A percentile compares a stretch with the other conserved stretches of the same genome.
Evolutionary conservation across 2,113 vertebrate genomes (phyloP).

Genomic region (Esox niger): DNA sequence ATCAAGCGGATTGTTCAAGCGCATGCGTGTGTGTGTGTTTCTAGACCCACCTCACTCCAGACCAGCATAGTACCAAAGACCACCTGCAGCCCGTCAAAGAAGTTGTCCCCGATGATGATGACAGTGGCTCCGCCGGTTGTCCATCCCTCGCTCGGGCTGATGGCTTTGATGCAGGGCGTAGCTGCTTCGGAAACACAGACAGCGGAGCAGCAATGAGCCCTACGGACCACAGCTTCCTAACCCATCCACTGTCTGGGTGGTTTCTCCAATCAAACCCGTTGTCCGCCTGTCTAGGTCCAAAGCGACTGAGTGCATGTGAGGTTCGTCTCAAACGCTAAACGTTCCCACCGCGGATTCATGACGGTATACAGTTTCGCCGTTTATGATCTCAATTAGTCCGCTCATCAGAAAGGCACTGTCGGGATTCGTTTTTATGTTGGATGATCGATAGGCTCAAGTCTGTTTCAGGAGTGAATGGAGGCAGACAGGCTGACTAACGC

Average conservation of each 20-base stretch:
- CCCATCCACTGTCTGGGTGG: neutral
- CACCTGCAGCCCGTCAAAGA: slow-evolving; percentile 93
- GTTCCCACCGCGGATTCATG: too few species aligned
- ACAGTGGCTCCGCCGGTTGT: slow-evolving; percentile 92
- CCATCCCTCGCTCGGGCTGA: slow-evolving; percentile 95
- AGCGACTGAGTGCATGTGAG: too few species aligned
- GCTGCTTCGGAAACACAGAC: slow-evolving; percentile 79
- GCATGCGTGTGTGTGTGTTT: too few species aligned
- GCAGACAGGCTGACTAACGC: slow-evolving; percentile 32
- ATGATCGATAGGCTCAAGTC: slow-evolving; percentile 49
- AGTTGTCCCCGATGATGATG: slow-evolving; percentile 96
- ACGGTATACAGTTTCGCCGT: too few species aligned
- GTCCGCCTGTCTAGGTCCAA: too few species aligned
- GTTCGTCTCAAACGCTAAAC: too few species aligned
- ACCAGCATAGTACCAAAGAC: slow-evolving; percentile 93
- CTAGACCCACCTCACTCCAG: slow-evolving; percentile 86
- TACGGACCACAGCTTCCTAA: neutral
- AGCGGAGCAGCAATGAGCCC: slow-evolving; percentile 21
- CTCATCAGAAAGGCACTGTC: too few species aligned
- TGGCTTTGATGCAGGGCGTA: slow-evolving; percentile 94
- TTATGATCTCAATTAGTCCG: too few species aligned
- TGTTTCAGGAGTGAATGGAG: slow-evolving; percentile 45
- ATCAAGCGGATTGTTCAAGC: too few species aligned
- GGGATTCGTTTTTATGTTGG: neutral
- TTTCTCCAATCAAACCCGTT: neutral